These are phyloP conservation scores for Progne subis DNA, from an alignment of 2,113 vertebrate species.

Conservation along the genomic window DNA sequence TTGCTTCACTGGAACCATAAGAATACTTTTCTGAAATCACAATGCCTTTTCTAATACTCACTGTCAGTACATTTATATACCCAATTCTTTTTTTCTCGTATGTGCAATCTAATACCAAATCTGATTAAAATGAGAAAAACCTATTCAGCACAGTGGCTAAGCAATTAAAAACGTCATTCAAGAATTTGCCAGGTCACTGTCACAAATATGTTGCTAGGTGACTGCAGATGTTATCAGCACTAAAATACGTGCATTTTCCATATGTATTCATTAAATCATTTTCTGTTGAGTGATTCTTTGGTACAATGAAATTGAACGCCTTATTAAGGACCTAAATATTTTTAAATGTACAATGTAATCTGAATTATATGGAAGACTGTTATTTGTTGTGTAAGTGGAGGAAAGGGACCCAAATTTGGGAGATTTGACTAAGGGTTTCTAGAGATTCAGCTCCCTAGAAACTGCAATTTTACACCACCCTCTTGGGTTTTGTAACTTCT, in stretches of 20 bases:
- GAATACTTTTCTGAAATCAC: not conserved
- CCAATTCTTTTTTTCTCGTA: not conserved
- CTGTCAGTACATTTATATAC: not conserved
- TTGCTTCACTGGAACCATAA: not conserved
- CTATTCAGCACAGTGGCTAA: not conserved
- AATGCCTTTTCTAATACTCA: not conserved
- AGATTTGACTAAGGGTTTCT: not conserved
- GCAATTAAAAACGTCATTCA: conserved; percentile 34
- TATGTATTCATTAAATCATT: conserved; percentile 32
- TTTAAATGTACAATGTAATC: not conserved
- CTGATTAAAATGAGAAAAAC: not conserved
- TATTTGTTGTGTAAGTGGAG: not conserved
- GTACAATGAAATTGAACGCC: not conserved
- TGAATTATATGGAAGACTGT: not conserved
- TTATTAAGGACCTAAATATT: not conserved
- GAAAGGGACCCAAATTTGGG: not conserved
- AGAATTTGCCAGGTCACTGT: conserved; percentile 24
- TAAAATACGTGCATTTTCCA: conserved; percentile 43
- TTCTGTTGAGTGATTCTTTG: not conserved
- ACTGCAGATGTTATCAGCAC: conserved; percentile 51
- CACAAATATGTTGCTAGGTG: conserved; percentile 62
- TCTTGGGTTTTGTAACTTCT: conserved; percentile 10
- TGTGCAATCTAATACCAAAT: not conserved
- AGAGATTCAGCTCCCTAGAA: not conserved
- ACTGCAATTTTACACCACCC: not conserved